phyloP scores from a whole-genome alignment of 2,888 invertebrate genomes.

The Apocheima hispidaria region DNA sequence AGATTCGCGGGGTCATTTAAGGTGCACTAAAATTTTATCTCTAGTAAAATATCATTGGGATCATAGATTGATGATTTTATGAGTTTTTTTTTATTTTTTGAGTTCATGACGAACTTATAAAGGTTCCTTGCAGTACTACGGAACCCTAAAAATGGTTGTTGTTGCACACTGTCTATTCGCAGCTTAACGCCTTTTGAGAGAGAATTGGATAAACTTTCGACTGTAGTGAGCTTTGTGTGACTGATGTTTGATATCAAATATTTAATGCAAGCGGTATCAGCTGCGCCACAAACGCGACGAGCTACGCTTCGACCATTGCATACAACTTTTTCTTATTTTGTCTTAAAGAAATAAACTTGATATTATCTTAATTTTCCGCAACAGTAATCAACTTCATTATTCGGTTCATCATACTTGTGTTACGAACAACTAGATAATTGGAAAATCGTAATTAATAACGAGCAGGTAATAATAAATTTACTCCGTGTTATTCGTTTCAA shows the following conservation, averaged over 20 bases:
- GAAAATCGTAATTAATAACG: slow-evolving; percentile 19
- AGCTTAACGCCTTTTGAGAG: slow-evolving; percentile 13
- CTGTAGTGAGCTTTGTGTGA: slow-evolving; percentile 7
- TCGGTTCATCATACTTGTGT: slow-evolving; percentile 3
- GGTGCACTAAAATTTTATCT: too few relatives aligned
- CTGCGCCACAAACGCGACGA: neutral
- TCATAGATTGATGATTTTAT: too few relatives aligned
- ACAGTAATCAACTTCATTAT: neutral
- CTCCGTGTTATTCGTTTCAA: slow-evolving; percentile 29
- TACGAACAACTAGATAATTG: slow-evolving; percentile 18
- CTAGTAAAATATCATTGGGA: too few relatives aligned
- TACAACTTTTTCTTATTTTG: neutral
- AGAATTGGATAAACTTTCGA: neutral
- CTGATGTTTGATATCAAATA: slow-evolving; percentile 16
- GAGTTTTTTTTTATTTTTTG: neutral
- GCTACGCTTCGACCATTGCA: neutral
- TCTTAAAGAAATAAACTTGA: neutral
- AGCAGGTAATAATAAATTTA: slow-evolving; percentile 26
- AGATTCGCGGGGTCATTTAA: too few relatives aligned
- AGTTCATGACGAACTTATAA: neutral
- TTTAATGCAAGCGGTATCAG: slow-evolving; percentile 3
- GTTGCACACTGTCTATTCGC: neutral
- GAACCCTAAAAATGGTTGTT: too few relatives aligned
- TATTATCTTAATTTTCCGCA: slow-evolving; percentile 2
- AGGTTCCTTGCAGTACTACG: too few relatives aligned